These are phyloP conservation scores for Dryobates pubescens DNA, from an alignment of 2,797 vertebrate species.

Conservation along the genomic window DNA sequence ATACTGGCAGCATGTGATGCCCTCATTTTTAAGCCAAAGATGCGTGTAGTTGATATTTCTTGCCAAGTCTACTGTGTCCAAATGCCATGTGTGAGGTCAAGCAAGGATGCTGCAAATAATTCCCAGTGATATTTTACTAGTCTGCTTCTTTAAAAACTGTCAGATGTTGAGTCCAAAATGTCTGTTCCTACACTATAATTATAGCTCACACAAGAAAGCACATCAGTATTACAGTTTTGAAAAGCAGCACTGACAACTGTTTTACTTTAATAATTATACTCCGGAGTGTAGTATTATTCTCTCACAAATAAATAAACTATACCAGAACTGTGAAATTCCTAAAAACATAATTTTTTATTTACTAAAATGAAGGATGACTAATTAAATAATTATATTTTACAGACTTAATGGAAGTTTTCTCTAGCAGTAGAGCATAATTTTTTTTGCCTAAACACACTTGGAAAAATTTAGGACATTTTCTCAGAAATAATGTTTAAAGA, in stretches of 20 bases:
- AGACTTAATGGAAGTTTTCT: background rate
- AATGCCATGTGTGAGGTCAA: background rate
- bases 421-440: background rate
- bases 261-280: background rate
- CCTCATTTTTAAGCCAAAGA: conserved; percentile 9
- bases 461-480: background rate
- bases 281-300: background rate
- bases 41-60: background rate
- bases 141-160: background rate
- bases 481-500: background rate
- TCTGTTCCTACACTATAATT: background rate
- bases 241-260: background rate
- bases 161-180: background rate
- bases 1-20: background rate
- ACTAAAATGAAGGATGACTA: background rate
- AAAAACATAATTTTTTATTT: background rate
- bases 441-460: background rate
- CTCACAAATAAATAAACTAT: background rate
- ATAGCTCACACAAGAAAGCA: background rate
- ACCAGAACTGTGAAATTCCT: background rate
- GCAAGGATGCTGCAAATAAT: conserved; percentile 19
- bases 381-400: background rate
- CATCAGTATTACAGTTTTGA: background rate
- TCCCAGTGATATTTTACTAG: background rate
- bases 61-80: background rate